Evolutionary conservation across 2,888 invertebrate species (phyloP).

Genomic region (Poecilobothrus nobilitatus): DNA sequence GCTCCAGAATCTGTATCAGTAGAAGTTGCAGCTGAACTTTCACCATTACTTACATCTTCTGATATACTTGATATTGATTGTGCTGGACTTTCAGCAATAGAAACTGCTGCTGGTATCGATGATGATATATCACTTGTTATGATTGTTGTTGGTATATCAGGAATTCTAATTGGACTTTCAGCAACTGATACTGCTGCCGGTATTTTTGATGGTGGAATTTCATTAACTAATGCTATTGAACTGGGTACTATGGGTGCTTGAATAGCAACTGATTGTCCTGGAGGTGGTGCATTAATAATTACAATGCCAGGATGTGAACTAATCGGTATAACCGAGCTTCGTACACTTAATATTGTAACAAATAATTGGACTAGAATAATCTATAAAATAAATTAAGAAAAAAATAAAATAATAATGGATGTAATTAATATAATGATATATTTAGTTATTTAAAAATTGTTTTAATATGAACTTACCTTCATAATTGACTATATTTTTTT

Average conservation of each 20-base stretch:
- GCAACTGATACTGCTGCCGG: neutral
- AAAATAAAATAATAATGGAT: neutral
- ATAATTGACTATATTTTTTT: neutral
- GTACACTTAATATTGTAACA: neutral
- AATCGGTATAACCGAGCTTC: neutral
- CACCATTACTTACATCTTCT: neutral
- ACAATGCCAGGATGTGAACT: neutral
- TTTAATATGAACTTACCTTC: neutral
- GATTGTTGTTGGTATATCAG: neutral
- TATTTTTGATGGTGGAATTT: neutral
- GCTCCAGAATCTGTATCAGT: no score
- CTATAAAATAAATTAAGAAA: neutral
- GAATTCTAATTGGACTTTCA: neutral
- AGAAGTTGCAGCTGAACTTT: neutral
- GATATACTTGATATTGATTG: neutral
- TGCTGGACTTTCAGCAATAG: neutral
- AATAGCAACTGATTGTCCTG: slow-evolving; percentile 2
- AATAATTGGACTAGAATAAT: neutral
- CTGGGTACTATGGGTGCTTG: neutral
- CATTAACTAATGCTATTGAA: neutral
- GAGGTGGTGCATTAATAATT: neutral
- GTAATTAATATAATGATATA: neutral
- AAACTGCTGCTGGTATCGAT: neutral
- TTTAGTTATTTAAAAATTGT: neutral
- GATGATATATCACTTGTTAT: neutral